Conservation (phyloP, 2,888 invertebrate genomes). For the Clanis bilineata region DNA sequence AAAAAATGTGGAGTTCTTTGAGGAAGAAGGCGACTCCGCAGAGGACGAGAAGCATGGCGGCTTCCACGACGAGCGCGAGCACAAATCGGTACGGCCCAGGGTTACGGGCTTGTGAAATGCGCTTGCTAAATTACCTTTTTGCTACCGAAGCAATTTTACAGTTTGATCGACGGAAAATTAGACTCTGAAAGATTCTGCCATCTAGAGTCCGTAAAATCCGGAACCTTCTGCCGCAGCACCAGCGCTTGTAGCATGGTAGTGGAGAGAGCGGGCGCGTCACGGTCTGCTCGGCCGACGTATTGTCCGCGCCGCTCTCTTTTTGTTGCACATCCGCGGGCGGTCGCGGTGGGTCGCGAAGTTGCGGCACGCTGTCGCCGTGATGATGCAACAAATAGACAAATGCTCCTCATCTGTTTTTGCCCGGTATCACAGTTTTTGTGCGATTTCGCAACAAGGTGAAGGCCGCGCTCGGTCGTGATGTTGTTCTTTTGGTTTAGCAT, state of each 20-base stretch:
- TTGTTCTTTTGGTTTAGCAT: conserved; percentile 20
- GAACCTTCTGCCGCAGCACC: not conserved
- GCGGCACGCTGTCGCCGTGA: not conserved
- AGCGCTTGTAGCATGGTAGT: not conserved
- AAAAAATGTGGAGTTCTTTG: conserved; percentile 89
- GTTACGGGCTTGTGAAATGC: not conserved
- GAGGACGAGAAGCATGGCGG: conserved; percentile 86
- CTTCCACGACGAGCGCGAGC: conserved; percentile 76
- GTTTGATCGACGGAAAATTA: conserved; percentile 13
- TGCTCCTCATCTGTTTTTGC: conserved; percentile 3
- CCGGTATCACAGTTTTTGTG: conserved; percentile 1
- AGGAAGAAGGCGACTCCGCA: conserved; percentile 86
- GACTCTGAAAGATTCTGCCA: not conserved
- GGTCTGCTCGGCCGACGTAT: not conserved
- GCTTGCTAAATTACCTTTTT: not conserved
- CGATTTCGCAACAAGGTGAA: conserved; percentile 14
- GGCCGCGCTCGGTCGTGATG: not conserved
- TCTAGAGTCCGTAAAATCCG: not conserved
- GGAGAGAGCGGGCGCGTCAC: not conserved
- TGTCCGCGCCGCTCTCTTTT: conserved; percentile 1
- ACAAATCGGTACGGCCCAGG: conserved; percentile 45
- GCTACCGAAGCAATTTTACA: not conserved
- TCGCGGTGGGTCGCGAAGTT: not conserved
- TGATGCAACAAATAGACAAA: conserved; percentile 4
- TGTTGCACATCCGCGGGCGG: not conserved